Conservation (phyloP, 2,797 vertebrate genomes). For the Myoxocephalus aenaeus region DNA sequence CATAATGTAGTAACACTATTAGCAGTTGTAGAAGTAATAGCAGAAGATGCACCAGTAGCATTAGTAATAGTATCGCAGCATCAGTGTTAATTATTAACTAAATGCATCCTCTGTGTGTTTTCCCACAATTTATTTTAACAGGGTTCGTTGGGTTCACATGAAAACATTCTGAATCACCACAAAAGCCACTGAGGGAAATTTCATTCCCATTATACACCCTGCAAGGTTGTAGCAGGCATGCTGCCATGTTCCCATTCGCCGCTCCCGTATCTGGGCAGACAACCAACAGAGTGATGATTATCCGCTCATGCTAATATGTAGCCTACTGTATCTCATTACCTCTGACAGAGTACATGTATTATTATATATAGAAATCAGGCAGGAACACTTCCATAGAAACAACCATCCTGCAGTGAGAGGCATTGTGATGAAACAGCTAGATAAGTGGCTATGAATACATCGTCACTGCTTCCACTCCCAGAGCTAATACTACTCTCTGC, state of each 20-base stretch:
- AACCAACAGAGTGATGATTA: conserved; percentile 57
- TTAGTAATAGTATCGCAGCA: not conserved
- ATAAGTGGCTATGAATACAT: not conserved
- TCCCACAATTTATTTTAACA: conserved; percentile 20
- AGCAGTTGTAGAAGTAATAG: not conserved
- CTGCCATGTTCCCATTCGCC: conserved; percentile 48
- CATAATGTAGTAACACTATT: not conserved
- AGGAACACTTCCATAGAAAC: conserved; percentile 26
- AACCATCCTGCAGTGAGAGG: conserved; percentile 3
- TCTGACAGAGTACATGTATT: conserved; percentile 49
- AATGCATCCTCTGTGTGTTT: conserved; percentile 1
- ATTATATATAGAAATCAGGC: conserved; percentile 28
- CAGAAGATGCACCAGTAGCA: not conserved
- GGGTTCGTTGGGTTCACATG: conserved; percentile 24
- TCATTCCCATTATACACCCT: conserved; percentile 27
- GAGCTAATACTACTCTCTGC: not conserved
- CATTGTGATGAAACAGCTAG: conserved; percentile 3
- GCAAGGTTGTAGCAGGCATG: conserved; percentile 34
- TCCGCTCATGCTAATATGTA: conserved; percentile 66
- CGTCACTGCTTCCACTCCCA: not conserved
- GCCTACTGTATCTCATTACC: conserved; percentile 51
- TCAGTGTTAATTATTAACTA: conserved; percentile 10
- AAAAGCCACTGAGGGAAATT: conserved; percentile 35
- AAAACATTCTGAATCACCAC: conserved; percentile 36
- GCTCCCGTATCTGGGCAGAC: conserved; percentile 69